Evolutionary conservation across 2,888 invertebrate species (phyloP).

Genomic region (Geotrupes spiniger): DNA sequence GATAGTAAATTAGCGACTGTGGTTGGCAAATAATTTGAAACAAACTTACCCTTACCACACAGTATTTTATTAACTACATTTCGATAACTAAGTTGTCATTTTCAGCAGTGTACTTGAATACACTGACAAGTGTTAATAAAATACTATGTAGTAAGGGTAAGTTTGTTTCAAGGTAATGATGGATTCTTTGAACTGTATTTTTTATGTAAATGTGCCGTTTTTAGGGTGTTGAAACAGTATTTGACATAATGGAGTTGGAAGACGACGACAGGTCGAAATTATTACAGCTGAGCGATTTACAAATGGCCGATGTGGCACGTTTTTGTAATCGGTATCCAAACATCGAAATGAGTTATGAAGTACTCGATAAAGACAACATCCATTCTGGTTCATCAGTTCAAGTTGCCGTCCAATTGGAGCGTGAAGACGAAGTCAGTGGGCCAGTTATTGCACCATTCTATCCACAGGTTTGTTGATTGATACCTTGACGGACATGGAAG

Average conservation of each 20-base stretch:
- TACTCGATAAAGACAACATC: constrained; percentile 75
- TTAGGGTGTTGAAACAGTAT: constrained; percentile 81
- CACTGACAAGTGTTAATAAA: too few species aligned
- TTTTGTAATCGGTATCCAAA: constrained; percentile 99
- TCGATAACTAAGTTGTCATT: background rate
- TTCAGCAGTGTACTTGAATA: background rate
- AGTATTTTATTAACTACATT: too few species aligned
- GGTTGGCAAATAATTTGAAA: too few species aligned
- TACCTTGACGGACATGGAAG: too few species aligned
- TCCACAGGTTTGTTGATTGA: constrained; percentile 68
- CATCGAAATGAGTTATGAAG: constrained; percentile 92
- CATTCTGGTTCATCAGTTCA: constrained; percentile 83
- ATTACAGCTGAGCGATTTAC: constrained; percentile 74
- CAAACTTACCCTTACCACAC: too few species aligned
- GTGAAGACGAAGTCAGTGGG: constrained; percentile 95
- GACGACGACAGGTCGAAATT: constrained; percentile 82
- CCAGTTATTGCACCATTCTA: constrained; percentile 98
- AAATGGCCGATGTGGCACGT: constrained; percentile 97
- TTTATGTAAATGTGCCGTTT: constrained; percentile 20
- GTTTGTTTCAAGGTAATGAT: too few species aligned
- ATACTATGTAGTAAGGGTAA: too few species aligned
- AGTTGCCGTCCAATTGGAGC: constrained; percentile 86
- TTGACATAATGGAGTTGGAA: constrained; percentile 94
- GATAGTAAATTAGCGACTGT: too few species aligned
- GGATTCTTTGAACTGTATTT: constrained; percentile 15